Evolutionary conservation across 1,140 invertebrate genomes (phyloP), one percentile per base, ranked within the genome.

Genomic region (Leptopilina clavipes): DNA sequence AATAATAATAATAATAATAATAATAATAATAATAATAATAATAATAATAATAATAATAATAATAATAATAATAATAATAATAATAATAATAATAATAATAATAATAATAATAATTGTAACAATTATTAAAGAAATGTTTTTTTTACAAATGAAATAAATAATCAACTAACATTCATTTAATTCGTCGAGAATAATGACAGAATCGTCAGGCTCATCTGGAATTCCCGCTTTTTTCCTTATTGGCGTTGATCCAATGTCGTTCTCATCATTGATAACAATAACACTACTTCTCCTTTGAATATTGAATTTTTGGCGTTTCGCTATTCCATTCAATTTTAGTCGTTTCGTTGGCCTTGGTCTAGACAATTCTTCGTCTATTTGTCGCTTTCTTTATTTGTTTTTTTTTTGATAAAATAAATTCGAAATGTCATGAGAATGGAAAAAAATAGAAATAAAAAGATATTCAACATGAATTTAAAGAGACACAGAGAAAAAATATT

Each of bases 301-400:
- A 12, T 11, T 19, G 0, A 18, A 3, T 19, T 8, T 54, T 8
- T 18, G 19, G 7, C 19, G 14, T 7, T 22, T 65, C 11, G 12
- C 65, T 71, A 22, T 11, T 12, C 19, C 11, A 14, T 10, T 14
- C 1, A 31, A 1, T 31, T 65, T 65, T n/a, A 7, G 22, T 5
- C 11, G 25, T 65, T 65, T 65, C n/a, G 12, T 56, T 74, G 54
- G 11, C 70, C 40, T 75, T 31, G 18, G 59, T 9, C 7, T 72
- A n/a, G 7, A 70, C 12, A 0, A 19, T 17, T 72, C 45, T 81
- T 77, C 56, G 7, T 54, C 56, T 76, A 79, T 73, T 71, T 82
- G 37, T 83, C 82, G 14, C 71, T 84, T 71, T 82, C 40, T 74
- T 31, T 31, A 31, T 31, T n/a, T n/a, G n/a, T n/a, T n/a, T n/a